Evolutionary conservation across 2,113 vertebrate genomes (phyloP).

Genomic region (Urocolius indicus): DNA sequence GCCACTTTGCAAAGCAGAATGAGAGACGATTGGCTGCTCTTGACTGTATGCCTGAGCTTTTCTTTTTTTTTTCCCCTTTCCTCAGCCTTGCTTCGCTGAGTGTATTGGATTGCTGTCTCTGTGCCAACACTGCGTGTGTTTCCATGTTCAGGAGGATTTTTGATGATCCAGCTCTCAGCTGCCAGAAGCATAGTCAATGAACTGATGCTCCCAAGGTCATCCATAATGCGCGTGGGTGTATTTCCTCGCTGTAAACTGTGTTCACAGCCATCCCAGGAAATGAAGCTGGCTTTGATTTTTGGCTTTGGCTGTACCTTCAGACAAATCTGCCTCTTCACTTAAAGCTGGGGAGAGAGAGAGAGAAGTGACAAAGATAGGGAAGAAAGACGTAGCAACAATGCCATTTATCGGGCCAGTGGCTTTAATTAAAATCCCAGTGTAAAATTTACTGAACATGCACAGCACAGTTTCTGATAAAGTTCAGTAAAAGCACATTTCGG

Average conservation of each 20-base stretch:
- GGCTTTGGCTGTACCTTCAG: constrained; percentile 20
- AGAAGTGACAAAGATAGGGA: not conserved
- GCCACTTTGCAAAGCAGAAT: not conserved
- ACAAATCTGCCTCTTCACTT: constrained; percentile 10
- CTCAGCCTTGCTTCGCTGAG: not conserved
- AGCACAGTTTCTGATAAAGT: not conserved
- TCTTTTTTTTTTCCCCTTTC: not conserved
- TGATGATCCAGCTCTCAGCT: constrained; percentile 26
- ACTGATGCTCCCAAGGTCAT: constrained; percentile 26
- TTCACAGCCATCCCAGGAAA: constrained; percentile 47
- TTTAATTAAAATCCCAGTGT: constrained; percentile 29
- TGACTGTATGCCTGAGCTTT: not conserved
- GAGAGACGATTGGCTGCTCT: not conserved
- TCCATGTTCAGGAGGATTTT: constrained; percentile 9
- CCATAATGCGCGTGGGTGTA: not conserved
- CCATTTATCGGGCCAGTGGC: not conserved
- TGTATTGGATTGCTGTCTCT: not conserved
- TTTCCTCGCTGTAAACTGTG: not conserved
- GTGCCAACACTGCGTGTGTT: not conserved
- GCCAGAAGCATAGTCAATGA: constrained; percentile 3
- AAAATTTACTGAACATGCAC: not conserved
- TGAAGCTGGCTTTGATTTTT: constrained; percentile 11
- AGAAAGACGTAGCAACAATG: not conserved
- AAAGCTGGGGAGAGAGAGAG: not conserved
- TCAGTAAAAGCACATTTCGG: not conserved